Evolutionary conservation across 2,797 vertebrate species (phyloP).

Genomic region (Gastrophryne carolinensis): DNA sequence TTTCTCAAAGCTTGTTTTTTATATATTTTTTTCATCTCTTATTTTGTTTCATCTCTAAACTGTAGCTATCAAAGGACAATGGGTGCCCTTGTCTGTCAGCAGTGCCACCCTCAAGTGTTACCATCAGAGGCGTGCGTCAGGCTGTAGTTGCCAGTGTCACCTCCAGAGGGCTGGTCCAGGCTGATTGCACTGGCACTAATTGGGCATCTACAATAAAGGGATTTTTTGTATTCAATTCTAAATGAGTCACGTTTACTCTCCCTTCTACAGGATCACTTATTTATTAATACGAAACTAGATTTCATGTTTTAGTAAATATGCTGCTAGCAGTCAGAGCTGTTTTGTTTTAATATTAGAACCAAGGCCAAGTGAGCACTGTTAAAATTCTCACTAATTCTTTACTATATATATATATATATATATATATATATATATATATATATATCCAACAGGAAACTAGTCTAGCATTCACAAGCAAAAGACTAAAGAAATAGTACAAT

Average conservation of each 20-base stretch:
- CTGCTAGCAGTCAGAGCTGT: conserved; percentile 74
- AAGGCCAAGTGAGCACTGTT: conserved; percentile 69
- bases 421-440: too few species aligned
- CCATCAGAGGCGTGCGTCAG: conserved; percentile 52
- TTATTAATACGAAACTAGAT: too few species aligned
- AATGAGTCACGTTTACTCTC: too few species aligned
- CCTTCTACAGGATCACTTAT: too few species aligned
- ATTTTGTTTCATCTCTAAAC: conserved; percentile 21
- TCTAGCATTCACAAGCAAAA: too few species aligned
- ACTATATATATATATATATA: too few species aligned
- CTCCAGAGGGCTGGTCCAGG: conserved; percentile 55
- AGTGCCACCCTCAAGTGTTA: conserved; percentile 51
- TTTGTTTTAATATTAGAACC: conserved; percentile 75
- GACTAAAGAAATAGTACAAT: too few species aligned
- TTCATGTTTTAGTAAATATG: conserved; percentile 77
- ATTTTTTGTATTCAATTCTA: conserved; percentile 68
- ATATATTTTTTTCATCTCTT: conserved; percentile 20
- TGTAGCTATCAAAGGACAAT: conserved; percentile 24
- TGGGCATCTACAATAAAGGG: conserved; percentile 63
- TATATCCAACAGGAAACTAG: too few species aligned
- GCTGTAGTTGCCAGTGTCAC: conserved; percentile 56
- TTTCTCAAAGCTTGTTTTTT: neutral
- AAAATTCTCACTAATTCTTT: too few species aligned
- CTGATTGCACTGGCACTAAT: conserved; percentile 65
- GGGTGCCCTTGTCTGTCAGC: conserved; percentile 21